Conservation (phyloP, 2,113 vertebrate species). For the Cariama cristata region DNA sequence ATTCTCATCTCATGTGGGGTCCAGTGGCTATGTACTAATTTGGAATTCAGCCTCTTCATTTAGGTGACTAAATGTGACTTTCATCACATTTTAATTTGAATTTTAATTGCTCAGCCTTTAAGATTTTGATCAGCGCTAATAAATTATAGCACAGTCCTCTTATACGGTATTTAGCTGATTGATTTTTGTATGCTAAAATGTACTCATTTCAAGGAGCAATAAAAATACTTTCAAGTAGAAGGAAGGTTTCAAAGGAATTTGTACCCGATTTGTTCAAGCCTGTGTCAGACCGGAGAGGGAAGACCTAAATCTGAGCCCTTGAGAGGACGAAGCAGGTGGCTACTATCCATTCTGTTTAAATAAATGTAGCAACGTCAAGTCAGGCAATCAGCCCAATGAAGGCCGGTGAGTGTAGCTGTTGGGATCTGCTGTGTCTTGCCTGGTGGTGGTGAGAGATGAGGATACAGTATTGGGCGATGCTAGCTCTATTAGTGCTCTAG, state of each 20-base stretch:
- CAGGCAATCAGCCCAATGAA: not conserved
- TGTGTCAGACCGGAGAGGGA: not conserved
- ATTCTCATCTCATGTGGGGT: not conserved
- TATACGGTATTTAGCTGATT: slow-evolving; percentile 50
- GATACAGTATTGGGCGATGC: not conserved
- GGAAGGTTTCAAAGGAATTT: slow-evolving; percentile 1
- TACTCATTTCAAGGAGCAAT: slow-evolving; percentile 33
- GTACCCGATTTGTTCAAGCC: not conserved
- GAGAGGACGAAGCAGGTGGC: not conserved
- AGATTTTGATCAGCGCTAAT: slow-evolving; percentile 65
- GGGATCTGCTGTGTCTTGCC: not conserved
- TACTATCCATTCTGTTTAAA: not conserved
- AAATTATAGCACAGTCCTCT: slow-evolving; percentile 57
- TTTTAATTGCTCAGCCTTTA: slow-evolving; percentile 68
- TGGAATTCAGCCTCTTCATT: slow-evolving; percentile 50
- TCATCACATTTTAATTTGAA: slow-evolving; percentile 66
- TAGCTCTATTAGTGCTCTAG: not conserved
- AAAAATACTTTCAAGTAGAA: slow-evolving; percentile 13
- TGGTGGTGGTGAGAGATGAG: not conserved
- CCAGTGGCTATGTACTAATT: not conserved
- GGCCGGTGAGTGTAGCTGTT: not conserved
- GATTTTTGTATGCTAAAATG: slow-evolving; percentile 56
- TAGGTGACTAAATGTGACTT: slow-evolving; percentile 55
- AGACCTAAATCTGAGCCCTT: not conserved
- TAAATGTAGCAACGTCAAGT: not conserved